Evolutionary conservation across 2,113 vertebrate species (phyloP).

Genomic region (Heteronetta atricapilla): DNA sequence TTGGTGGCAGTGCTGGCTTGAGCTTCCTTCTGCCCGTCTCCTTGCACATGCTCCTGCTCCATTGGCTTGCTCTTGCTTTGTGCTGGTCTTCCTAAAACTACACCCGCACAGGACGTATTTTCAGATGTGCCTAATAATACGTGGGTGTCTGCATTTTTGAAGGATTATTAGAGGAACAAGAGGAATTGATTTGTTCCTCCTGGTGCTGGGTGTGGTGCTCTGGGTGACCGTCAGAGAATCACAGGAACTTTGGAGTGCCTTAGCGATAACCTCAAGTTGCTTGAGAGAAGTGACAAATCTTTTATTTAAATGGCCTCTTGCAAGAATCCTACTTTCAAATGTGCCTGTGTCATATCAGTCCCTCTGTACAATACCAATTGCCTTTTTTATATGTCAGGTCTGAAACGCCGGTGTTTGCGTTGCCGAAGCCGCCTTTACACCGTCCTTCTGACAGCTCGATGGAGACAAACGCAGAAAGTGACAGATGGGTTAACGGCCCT

Average conservation of each 20-base stretch:
- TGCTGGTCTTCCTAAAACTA: neutral
- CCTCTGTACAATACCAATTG: neutral
- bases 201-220: neutral
- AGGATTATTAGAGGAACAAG: neutral
- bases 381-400: neutral
- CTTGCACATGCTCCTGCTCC: neutral
- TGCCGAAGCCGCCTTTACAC: slow-evolving; percentile 12
- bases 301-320: slow-evolving; percentile 38
- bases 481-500: slow-evolving; percentile 45
- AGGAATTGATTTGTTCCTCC: neutral
- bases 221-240: neutral
- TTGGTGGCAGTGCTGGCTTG: neutral
- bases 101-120: neutral
- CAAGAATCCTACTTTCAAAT: neutral
- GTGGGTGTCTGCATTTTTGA: neutral
- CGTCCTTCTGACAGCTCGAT: slow-evolving; percentile 20
- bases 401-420: neutral
- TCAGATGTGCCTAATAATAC: neutral
- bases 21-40: neutral
- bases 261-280: neutral
- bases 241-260: neutral
- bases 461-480: slow-evolving; percentile 37
- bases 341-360: neutral
- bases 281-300: neutral
- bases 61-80: neutral